Evolutionary conservation across 2,797 vertebrate species (phyloP).

Genomic region (Tragelaphus eurycerus): DNA sequence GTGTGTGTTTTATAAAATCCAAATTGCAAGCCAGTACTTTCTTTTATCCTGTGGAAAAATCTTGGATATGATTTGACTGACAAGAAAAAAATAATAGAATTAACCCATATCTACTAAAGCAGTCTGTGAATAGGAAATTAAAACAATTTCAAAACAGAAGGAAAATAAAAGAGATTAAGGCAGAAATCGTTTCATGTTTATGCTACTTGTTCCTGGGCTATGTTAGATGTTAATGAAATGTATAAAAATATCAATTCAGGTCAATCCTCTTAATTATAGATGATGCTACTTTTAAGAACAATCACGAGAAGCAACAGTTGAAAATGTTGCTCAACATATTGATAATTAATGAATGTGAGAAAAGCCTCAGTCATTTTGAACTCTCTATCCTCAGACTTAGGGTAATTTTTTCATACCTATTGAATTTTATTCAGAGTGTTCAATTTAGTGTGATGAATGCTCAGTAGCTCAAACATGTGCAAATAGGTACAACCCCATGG

Average conservation of each 20-base stretch:
- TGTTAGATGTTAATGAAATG: conserved; percentile 1
- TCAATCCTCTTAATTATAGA: conserved; percentile 13
- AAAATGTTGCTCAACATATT: conserved; percentile 11
- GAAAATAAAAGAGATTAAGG: neutral
- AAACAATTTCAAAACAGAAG: neutral
- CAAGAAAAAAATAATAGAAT: conserved; percentile 7
- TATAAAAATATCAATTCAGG: neutral
- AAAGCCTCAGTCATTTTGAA: conserved; percentile 25
- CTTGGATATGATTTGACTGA: neutral
- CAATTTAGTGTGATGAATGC: neutral
- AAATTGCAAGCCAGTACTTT: neutral
- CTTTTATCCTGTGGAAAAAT: neutral
- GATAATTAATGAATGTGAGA: neutral
- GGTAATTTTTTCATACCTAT: neutral
- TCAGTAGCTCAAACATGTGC: neutral
- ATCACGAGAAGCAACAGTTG: neutral
- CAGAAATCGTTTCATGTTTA: neutral
- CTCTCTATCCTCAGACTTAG: neutral
- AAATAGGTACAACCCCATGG: neutral
- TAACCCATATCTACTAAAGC: neutral
- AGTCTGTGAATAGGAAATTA: neutral
- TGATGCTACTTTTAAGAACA: conserved; percentile 34
- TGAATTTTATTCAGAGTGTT: neutral
- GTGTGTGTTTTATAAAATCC: neutral
- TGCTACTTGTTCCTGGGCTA: neutral